Evolutionary conservation across 2,888 invertebrate species (phyloP).

Genomic region (Geophilus truncorum): DNA sequence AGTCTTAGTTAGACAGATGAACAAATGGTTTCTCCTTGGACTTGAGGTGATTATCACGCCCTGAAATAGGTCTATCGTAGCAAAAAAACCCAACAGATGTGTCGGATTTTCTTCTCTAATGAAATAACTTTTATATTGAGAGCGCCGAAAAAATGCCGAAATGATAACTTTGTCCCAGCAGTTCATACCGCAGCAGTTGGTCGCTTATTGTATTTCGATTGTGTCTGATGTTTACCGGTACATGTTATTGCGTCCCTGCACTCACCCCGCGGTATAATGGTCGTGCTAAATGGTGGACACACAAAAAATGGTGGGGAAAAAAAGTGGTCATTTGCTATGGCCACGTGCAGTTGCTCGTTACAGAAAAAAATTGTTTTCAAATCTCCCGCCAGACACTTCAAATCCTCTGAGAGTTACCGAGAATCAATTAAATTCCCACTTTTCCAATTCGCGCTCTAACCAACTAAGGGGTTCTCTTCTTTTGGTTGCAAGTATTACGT

Average conservation of each 20-base stretch:
- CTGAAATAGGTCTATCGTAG: not conserved
- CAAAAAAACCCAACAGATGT: not conserved
- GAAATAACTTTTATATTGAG: not conserved
- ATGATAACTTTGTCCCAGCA: not conserved
- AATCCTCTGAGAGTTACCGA: too few relatives aligned
- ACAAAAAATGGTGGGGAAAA: not conserved
- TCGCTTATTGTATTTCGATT: not conserved
- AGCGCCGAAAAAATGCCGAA: not conserved
- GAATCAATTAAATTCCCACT: too few relatives aligned
- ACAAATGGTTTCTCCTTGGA: not conserved
- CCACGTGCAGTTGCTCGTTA: not conserved
- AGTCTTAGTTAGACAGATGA: not conserved
- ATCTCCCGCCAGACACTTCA: too few relatives aligned
- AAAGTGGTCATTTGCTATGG: not conserved
- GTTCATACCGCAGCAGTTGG: not conserved
- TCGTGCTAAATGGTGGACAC: not conserved
- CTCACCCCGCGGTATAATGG: not conserved
- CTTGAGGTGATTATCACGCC: not conserved
- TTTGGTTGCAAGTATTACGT: not conserved
- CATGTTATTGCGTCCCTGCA: not conserved
- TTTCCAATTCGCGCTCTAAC: too few relatives aligned
- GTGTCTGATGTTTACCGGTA: not conserved
- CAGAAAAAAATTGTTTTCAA: not conserved
- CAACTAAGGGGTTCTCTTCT: too few relatives aligned
- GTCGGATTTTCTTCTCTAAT: not conserved